Evolutionary conservation across 2,888 invertebrate species (phyloP).

Genomic region (Spodoptera exigua): DNA sequence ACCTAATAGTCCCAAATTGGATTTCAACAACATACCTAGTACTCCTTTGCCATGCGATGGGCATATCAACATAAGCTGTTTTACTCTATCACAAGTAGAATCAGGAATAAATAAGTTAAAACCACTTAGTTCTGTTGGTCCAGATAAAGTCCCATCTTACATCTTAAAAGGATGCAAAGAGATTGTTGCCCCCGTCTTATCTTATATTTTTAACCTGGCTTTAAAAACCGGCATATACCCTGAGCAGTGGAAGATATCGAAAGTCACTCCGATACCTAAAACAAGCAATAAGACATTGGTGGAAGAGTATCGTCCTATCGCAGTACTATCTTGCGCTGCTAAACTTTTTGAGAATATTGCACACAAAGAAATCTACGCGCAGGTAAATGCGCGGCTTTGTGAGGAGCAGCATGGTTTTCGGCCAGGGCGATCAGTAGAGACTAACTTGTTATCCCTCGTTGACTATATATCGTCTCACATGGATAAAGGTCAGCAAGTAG

Average conservation of each 20-base stretch:
- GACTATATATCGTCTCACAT: slow-evolving; percentile 20
- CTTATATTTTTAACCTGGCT: slow-evolving; percentile 8
- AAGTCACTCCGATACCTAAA: slow-evolving; percentile 21
- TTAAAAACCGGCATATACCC: slow-evolving; percentile 5
- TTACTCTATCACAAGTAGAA: background rate
- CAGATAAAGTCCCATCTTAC: slow-evolving; percentile 8
- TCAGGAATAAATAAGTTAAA: background rate
- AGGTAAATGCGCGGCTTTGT: slow-evolving; percentile 12
- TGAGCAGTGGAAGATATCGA: slow-evolving; percentile 7
- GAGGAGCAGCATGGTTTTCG: slow-evolving; percentile 42
- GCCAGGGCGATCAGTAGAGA: slow-evolving; percentile 29
- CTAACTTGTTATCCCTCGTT: slow-evolving; percentile 30
- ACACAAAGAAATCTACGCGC: slow-evolving; percentile 3
- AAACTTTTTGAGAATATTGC: slow-evolving; percentile 18
- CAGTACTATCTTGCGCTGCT: slow-evolving; percentile 5
- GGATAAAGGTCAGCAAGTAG: slow-evolving; percentile 18
- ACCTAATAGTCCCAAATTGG: background rate
- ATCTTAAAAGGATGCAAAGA: background rate
- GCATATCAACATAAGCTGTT: background rate
- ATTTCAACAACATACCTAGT: background rate
- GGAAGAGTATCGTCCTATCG: slow-evolving; percentile 19
- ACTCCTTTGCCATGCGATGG: background rate
- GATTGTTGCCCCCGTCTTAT: background rate
- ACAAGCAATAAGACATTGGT: background rate
- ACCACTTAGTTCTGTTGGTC: slow-evolving; percentile 1